Evolutionary conservation across 1,140 invertebrate genomes (phyloP), one percentile per base, ranked within the genome.

Genomic region (Temnothorax nylanderi): DNA sequence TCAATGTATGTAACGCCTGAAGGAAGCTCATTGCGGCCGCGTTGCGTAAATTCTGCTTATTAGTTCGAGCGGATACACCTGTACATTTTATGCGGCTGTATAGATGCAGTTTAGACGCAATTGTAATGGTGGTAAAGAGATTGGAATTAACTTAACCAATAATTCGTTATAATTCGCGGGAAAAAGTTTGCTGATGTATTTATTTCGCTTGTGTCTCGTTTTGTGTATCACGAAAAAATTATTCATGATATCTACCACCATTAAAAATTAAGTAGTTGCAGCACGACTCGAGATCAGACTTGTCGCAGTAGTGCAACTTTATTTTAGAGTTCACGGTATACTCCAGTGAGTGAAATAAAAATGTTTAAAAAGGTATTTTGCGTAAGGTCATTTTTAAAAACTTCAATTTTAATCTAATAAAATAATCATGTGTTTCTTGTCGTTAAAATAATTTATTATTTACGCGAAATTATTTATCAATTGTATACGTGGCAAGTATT

Each of bases 41-140:
- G 77, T 8, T 47, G 86, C 54, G 47, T 26, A 85, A 77, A 74
- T 86, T 72, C 49, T 88, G 89, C 87, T 91, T 91, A 13, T 91
- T 91, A n/a, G 77, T 89, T 91, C 90, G 89, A 91, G 90, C 90
- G 89, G 81, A 89, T 89, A 90, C 89, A 69, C 71, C 69, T 80
- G 58, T 88, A 76, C 62, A 86, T 88, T 86, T 58, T 81, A 81
- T 71, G 64, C 54, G 34, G 78, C 76, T 85, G 60, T 78, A 69
- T 69, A 85, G 74, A 77, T 77, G 82, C 72, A 85, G 7, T 78
- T 84, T 90, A 90, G 78, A 76, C 62, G 56, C 21, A 81, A 86
- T 72, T 71, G 41, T 86, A 86, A 86, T 71, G 78, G 75, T 90
- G 88, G 89, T 90, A 85, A 85, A 90, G 88, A 88, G 18, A 84